These are phyloP conservation scores for Apotomis betuletana DNA, from an alignment of 2,888 invertebrate species.

Conservation along the genomic window DNA sequence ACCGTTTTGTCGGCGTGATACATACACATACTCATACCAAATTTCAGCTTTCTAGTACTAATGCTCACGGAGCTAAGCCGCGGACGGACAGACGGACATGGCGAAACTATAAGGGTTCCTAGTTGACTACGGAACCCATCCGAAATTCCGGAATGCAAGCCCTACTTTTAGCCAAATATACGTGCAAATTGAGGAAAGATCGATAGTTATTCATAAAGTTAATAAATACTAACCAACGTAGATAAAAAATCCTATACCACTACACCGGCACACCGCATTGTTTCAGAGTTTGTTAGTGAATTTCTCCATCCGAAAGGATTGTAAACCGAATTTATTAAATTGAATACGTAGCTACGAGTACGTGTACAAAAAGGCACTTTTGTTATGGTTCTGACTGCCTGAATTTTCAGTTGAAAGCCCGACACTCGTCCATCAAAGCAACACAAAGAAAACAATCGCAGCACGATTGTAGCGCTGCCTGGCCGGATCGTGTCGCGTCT, in stretches of 20 bases:
- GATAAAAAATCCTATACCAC: neutral
- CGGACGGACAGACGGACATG: no score
- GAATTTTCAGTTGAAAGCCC: conserved; percentile 39
- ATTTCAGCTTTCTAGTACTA: no score
- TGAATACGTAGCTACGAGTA: conserved; percentile 9
- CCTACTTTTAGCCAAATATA: no score
- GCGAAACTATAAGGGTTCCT: no score
- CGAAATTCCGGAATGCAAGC: no score
- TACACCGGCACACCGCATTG: neutral
- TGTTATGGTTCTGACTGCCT: conserved; percentile 27
- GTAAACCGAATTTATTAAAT: conserved; percentile 22
- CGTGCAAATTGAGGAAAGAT: no score
- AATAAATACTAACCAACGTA: neutral
- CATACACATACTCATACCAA: no score
- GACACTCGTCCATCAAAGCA: conserved; percentile 37
- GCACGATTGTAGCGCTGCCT: conserved; percentile 24
- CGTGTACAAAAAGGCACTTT: conserved; percentile 23
- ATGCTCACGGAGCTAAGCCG: no score
- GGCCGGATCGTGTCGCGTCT: conserved; percentile 28
- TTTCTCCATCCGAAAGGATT: conserved; percentile 6
- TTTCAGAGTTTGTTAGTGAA: neutral
- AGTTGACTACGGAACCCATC: rapidly evolving
- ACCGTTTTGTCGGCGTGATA: no score
- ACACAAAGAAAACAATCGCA: conserved; percentile 41
- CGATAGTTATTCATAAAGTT: neutral